Evolutionary conservation across 1,140 invertebrate species (phyloP).

Genomic region (Coelopa frigida): DNA sequence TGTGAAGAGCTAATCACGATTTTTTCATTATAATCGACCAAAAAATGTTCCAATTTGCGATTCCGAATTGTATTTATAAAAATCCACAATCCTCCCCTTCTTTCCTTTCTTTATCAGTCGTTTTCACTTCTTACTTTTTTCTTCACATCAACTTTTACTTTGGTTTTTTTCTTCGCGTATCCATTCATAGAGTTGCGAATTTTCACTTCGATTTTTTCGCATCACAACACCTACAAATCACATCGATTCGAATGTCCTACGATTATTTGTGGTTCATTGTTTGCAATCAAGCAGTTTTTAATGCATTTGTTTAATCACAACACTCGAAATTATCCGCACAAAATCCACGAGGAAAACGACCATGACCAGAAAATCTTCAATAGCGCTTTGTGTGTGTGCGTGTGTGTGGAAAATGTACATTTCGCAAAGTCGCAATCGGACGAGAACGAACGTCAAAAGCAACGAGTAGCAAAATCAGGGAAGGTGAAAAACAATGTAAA

Average conservation of each 20-base stretch:
- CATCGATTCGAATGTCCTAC: not conserved
- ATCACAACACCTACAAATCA: not conserved
- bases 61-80: slow-evolving; percentile 1
- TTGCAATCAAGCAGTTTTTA: not conserved
- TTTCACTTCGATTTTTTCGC: slow-evolving; percentile 8
- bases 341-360: slow-evolving; percentile 12
- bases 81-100: not conserved
- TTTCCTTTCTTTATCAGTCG: too few species aligned
- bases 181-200: not conserved
- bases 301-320: not conserved
- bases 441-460: too few species aligned
- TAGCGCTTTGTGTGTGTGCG: slow-evolving; percentile 6
- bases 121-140: slow-evolving; percentile 2
- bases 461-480: too few species aligned
- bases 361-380: slow-evolving; percentile 8
- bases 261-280: not conserved
- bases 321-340: slow-evolving; percentile 2
- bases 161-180: slow-evolving; percentile 7
- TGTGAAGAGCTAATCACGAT: slow-evolving; percentile 1
- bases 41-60: not conserved
- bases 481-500: too few species aligned
- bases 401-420: too few species aligned
- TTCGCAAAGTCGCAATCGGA: too few species aligned
- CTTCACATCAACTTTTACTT: slow-evolving; percentile 2
- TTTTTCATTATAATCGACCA: not conserved